These are phyloP conservation scores for Drosophila paranaensis DNA, from an alignment of 2,888 invertebrate genomes.

Conservation along the genomic window DNA sequence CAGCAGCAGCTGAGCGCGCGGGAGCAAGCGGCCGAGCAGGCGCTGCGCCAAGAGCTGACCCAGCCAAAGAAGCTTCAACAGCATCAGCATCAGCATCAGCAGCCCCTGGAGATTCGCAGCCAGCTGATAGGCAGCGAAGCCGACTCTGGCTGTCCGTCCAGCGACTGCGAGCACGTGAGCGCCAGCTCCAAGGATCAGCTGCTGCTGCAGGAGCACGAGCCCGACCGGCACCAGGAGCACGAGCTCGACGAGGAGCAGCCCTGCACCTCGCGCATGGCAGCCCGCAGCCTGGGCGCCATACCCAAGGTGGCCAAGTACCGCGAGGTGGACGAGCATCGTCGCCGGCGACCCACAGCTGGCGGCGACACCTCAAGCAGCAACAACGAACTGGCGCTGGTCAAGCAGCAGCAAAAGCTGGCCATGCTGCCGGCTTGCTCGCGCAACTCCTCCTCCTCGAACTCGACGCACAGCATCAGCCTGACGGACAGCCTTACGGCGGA, in stretches of 20 bases:
- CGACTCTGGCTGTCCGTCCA: slow-evolving; percentile 85
- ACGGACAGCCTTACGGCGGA: slow-evolving; percentile 85
- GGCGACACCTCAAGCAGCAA: slow-evolving; percentile 8
- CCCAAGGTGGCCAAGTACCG: slow-evolving; percentile 85
- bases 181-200: slow-evolving; percentile 90
- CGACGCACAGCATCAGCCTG: slow-evolving; percentile 86
- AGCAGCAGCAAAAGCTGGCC: slow-evolving; percentile 64
- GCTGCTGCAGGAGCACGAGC: slow-evolving; percentile 84
- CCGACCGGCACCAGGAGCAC: slow-evolving; percentile 79
- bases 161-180: slow-evolving; percentile 87
- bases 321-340: slow-evolving; percentile 79
- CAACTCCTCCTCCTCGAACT: slow-evolving; percentile 86
- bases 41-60: slow-evolving; percentile 62
- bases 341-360: slow-evolving; percentile 63
- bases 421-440: slow-evolving; percentile 86
- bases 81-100: slow-evolving; percentile 14
- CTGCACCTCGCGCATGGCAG: slow-evolving; percentile 58
- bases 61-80: slow-evolving; percentile 39
- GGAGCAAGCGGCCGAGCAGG: slow-evolving; percentile 68
- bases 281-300: slow-evolving; percentile 85
- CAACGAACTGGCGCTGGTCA: slow-evolving; percentile 77
- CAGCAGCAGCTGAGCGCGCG: slow-evolving; percentile 71
- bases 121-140: slow-evolving; percentile 83
- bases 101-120: slow-evolving; percentile 27
- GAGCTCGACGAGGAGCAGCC: slow-evolving; percentile 60